Percentiles rank a stretch among this genome's conserved stretches.
phyloP scores from a whole-genome alignment of 2,888 invertebrate genomes.

The Ditula angustiorana region DNA sequence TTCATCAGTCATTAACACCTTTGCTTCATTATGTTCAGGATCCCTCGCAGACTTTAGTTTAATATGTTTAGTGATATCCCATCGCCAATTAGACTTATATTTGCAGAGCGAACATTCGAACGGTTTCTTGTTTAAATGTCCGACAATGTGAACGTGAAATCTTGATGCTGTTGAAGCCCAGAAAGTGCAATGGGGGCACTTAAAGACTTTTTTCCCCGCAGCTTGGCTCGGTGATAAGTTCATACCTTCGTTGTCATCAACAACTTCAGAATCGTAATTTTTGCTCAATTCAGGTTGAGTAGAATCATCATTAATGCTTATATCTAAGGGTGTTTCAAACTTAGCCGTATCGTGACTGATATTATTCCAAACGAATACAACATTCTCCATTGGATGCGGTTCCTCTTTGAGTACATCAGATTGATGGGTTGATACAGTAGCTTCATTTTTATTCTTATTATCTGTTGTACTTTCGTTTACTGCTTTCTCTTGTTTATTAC shows the following conservation, averaged over 20 bases:
- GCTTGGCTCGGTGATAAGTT: slow-evolving; percentile 87
- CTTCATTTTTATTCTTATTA: slow-evolving; percentile 66
- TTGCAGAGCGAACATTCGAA: slow-evolving; percentile 98
- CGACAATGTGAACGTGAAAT: slow-evolving; percentile 97
- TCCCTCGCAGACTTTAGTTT: slow-evolving; percentile 94
- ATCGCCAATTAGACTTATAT: slow-evolving; percentile 97
- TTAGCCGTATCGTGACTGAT: slow-evolving; percentile 78
- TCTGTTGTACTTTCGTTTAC: slow-evolving; percentile 64
- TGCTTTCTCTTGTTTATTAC: slow-evolving; percentile 79
- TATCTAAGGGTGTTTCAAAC: slow-evolving; percentile 74
- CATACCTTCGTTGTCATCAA: slow-evolving; percentile 84
- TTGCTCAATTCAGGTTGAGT: slow-evolving; percentile 70
- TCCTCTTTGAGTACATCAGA: slow-evolving; percentile 64
- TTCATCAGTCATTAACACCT: slow-evolving; percentile 96
- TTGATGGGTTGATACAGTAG: slow-evolving; percentile 59
- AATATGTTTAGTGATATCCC: slow-evolving; percentile 98
- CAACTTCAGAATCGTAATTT: slow-evolving; percentile 68
- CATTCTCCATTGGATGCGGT: slow-evolving; percentile 92
- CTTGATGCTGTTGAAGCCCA: slow-evolving; percentile 97
- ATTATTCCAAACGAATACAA: slow-evolving; percentile 93
- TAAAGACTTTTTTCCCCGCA: slow-evolving; percentile 92
- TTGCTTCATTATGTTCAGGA: slow-evolving; percentile 91
- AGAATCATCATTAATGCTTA: slow-evolving; percentile 77
- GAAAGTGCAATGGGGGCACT: slow-evolving; percentile 96
- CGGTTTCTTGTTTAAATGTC: slow-evolving; percentile 96